phyloP scores from a whole-genome alignment of 2,888 invertebrate genomes.

The Apodemia mormo region DNA sequence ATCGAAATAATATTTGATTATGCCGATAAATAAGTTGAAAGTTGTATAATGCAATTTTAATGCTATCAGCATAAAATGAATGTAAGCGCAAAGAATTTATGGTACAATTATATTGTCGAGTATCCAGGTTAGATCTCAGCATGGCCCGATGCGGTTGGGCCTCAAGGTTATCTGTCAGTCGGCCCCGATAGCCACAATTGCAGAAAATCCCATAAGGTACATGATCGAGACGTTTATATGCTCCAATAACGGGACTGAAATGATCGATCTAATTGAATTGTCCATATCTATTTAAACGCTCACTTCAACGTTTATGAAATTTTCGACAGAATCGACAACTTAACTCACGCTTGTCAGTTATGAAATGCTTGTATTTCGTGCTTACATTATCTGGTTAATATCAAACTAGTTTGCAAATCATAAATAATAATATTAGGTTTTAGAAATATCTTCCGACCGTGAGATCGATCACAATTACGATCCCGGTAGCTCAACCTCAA shows the following conservation, averaged over 20 bases:
- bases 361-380: conserved; percentile 8
- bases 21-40: not conserved
- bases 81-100: conserved; percentile 36
- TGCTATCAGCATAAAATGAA: conserved; percentile 43
- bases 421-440: conserved; percentile 39
- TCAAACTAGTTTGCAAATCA: conserved; percentile 5
- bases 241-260: conserved; percentile 70
- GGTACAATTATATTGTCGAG: conserved; percentile 55
- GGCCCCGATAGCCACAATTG: conserved; percentile 57
- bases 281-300: conserved; percentile 58
- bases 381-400: not conserved
- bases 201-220: conserved; percentile 64
- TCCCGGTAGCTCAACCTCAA: conserved; percentile 65
- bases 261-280: conserved; percentile 69
- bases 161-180: conserved; percentile 46
- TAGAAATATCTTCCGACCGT: conserved; percentile 62
- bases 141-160: conserved; percentile 57
- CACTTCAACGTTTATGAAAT: conserved; percentile 47
- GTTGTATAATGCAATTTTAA: conserved; percentile 34
- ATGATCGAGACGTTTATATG: conserved; percentile 63
- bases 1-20: not conserved
- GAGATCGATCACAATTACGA: conserved; percentile 63
- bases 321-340: conserved; percentile 48
- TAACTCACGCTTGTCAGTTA: conserved; percentile 50
- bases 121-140: conserved; percentile 57